Base-by-base conservation (phyloP, 2,888 invertebrate species). In the Prostheceraeus crozeri region DNA sequence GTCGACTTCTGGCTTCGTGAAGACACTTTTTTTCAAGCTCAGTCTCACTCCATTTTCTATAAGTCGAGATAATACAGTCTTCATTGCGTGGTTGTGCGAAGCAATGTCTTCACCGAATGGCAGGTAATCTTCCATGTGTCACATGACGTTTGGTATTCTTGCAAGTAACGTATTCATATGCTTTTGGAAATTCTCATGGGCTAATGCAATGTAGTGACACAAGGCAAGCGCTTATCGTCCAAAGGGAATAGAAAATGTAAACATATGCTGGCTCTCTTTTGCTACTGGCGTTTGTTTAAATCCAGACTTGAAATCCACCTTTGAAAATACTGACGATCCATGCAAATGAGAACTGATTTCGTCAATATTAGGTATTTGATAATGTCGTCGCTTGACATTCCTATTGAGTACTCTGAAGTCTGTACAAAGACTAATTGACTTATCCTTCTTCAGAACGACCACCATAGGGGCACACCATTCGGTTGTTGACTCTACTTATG, bases 111-210 rank as follows among this genome's bases (percentile, higher is more conserved):
- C n/a, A n/a, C 10, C 33, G 33, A 11, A 33, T 33, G n/a, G 10
- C 10, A 33, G 33, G n/a, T n/a, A 33, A n/a, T 33, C 33, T 11
- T 33, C 33, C 33, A 33, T 33, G 33, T 33, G n/a, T n/a, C n/a
- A 33, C n/a, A 33, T 10, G 33, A n/a, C 33, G n/a, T 33, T 33
- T 33, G 33, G n/a, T n/a, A 33, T 33, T 10, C n/a, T n/a, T 21
- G 6, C 14, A 14, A 40, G 19, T 8, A 40, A 21, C 14, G 14
- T n/a, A 6, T 40, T 40, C 40, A 40, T 40, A 14, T 16, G 19
- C 40, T 40, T 40, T 40, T 40, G 19, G 19, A 40, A 56, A 4
- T 21, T 53, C n/a, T 56, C 57, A 11, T 48, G 57, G 11, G 51
- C 57, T n/a, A n/a, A n/a, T n/a, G n/a, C n/a, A 11, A 56, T 11